A percentile compares a stretch with the other conserved stretches of the same genome.
phyloP scores from a whole-genome alignment of 1,140 invertebrate species.

The Brachionus asplanchnoidis region DNA sequence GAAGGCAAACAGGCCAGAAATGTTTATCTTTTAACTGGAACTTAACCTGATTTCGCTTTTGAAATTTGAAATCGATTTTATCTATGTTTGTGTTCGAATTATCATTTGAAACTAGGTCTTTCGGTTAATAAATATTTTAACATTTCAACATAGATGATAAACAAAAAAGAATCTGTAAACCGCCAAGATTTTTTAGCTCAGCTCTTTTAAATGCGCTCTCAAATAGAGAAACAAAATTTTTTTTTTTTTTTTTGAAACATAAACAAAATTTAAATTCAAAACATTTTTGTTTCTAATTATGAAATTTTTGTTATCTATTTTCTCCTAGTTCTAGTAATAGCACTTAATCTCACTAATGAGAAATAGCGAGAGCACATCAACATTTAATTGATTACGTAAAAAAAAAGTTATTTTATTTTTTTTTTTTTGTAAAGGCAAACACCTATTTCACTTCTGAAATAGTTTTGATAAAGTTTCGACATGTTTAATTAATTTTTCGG shows the following conservation, averaged over 20 bases:
- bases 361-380: not conserved
- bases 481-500: not conserved
- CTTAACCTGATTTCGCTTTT: slow-evolving; percentile 24
- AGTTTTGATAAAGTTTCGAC: slow-evolving; percentile 2
- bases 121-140: slow-evolving; percentile 29
- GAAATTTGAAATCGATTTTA: slow-evolving; percentile 4
- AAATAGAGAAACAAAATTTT: slow-evolving; percentile 3
- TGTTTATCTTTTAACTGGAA: slow-evolving; percentile 25
- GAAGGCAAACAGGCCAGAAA: not conserved
- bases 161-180: not conserved
- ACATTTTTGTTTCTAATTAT: slow-evolving; percentile 23
- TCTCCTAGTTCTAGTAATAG: not conserved
- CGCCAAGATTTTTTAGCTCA: not conserved
- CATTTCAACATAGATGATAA: slow-evolving; percentile 25
- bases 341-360: not conserved
- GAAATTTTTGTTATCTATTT: slow-evolving; percentile 3
- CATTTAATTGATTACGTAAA: slow-evolving; percentile 12
- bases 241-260: not conserved
- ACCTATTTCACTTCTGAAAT: not conserved
- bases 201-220: not conserved
- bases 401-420: not conserved
- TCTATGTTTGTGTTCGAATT: not conserved
- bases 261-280: slow-evolving; percentile 33
- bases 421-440: not conserved
- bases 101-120: slow-evolving; percentile 25